Evolutionary conservation across 2,797 vertebrate species (phyloP), one percentile per base, ranked within the genome.

Genomic region (Hafferia zeledoni): DNA sequence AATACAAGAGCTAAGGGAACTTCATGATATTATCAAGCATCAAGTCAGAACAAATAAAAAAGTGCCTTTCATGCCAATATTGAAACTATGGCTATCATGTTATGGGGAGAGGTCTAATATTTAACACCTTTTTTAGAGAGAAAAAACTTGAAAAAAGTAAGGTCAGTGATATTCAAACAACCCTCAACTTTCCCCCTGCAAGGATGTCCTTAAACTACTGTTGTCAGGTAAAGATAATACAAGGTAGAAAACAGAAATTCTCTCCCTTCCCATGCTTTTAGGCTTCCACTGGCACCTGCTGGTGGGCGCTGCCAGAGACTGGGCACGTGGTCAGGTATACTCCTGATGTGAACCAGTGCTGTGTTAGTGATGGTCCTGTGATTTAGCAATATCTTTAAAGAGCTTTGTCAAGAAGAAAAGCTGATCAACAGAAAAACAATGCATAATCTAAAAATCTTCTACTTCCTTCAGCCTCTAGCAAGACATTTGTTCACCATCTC

Each of bases 1-100:
- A 95, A 95, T 85, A 93, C 77, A 94, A 93, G 91, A 93, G 95
- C 87, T 94, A 65, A 57, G 94, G 87, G 87, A 96, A 94, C 91
- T 63, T 61, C 49, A 87, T 84, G 83, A 75, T 92, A 96, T 93
- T 95, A 96, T 81, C 85, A 94, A 25, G 37, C 82, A 89, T 43
- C 57, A 88, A 86, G 79, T 92, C 53, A 68, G 53, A 94, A 93
- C 81, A 96, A 89, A 95, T 89, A 43, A 87, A 94, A 75, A 92
- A 95, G 85, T 75, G 53, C 37, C 67, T 93, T 81, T 89, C 82
- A 90, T 88, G 93, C 79, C 93, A 95, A 95, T 90, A 83, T 30
- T 85, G n/a, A 77, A 90, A 77, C 31, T n/a, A 61, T 47, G 49
- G 84, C 22, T 90, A 64, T 49, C 53, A 68, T 0, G 0, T 44